These are phyloP conservation scores for Tarsius wallacei DNA, from an alignment of 2,797 vertebrate genomes.

Conservation along the genomic window DNA sequence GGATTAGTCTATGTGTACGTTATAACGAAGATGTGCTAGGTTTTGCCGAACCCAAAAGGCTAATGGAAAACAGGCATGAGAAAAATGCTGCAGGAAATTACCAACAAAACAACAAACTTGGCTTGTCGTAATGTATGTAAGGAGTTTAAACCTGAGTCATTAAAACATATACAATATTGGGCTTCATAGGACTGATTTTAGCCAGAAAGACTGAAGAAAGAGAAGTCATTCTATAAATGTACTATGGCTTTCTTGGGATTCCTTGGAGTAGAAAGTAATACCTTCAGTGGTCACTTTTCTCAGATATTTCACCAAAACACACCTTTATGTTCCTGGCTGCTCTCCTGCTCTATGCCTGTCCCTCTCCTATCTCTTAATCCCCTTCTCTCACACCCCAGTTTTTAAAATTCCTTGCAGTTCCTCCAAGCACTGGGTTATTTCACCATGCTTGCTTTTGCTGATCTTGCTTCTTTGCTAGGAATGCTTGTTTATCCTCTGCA, in stretches of 20 bases:
- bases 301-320: neutral
- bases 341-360: neutral
- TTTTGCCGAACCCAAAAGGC: neutral
- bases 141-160: neutral
- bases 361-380: neutral
- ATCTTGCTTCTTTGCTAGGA: neutral
- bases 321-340: neutral
- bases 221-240: neutral
- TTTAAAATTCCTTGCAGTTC: too few species aligned
- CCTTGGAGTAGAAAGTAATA: neutral
- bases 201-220: slow-evolving; percentile 19
- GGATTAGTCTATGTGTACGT: neutral
- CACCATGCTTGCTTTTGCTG: neutral
- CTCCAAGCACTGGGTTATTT: fast-evolving
- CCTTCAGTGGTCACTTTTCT: neutral
- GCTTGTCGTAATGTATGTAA: neutral
- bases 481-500: neutral
- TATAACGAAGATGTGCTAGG: neutral
- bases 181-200: neutral
- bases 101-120: neutral
- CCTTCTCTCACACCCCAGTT: fast-evolving
- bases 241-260: neutral
- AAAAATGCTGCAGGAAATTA: neutral
- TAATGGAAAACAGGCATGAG: neutral
- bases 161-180: neutral